phyloP scores from a whole-genome alignment of 2,797 vertebrate species.

The Gymnoscopelus microlampas region DNA sequence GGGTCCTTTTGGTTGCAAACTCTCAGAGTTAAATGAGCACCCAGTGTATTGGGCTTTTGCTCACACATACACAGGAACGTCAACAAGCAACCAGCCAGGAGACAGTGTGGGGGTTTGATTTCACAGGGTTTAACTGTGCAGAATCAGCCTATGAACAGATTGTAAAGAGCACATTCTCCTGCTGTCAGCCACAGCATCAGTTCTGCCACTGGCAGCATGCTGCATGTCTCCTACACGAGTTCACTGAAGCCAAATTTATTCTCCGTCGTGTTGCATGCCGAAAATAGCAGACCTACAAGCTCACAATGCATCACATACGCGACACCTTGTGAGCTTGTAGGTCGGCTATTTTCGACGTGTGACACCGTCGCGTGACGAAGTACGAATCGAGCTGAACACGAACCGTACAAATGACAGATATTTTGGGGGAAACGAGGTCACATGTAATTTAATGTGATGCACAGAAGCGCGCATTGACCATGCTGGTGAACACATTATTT shows the following conservation, averaged over 20 bases:
- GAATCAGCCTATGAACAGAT: constrained; percentile 35
- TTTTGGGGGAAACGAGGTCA: not conserved
- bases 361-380: too few relatives aligned
- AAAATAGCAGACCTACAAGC: too few relatives aligned
- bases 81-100: constrained; percentile 22
- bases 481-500: not conserved
- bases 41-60: too few relatives aligned
- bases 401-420: not conserved
- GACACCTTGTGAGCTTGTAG: too few relatives aligned
- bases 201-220: constrained; percentile 6
- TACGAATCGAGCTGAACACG: too few relatives aligned
- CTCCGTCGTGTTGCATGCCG: too few relatives aligned
- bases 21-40: too few relatives aligned
- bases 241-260: too few relatives aligned
- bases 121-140: constrained; percentile 54
- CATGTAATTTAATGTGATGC: not conserved
- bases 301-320: too few relatives aligned
- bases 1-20: too few relatives aligned
- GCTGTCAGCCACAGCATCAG: constrained; percentile 22
- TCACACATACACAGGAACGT: constrained; percentile 28
- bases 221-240: constrained; percentile 28
- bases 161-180: constrained; percentile 31
- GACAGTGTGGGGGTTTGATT: constrained; percentile 54
- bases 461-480: not conserved
- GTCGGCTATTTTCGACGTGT: not conserved